Conservation (phyloP, 2,888 invertebrate species). For the Tipula helvola region DNA sequence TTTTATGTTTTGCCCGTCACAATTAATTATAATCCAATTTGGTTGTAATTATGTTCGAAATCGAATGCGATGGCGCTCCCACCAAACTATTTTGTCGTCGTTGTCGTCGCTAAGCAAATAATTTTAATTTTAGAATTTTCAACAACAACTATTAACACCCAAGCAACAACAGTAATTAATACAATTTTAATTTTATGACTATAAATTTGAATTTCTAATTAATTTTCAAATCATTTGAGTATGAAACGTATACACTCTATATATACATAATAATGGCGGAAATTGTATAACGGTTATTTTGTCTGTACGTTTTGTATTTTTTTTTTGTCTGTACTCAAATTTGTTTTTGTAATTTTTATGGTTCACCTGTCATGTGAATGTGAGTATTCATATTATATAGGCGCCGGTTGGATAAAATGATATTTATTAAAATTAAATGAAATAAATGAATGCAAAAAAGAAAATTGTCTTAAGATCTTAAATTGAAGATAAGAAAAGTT, state of each 20-base stretch:
- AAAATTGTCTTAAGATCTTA: background rate
- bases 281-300: background rate
- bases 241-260: background rate
- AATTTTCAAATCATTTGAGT: background rate
- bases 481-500: background rate
- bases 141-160: too few relatives aligned
- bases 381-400: background rate
- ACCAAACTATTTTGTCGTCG: background rate
- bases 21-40: background rate
- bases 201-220: background rate
- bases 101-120: background rate
- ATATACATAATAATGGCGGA: background rate
- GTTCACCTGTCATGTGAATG: slow-evolving; percentile 4
- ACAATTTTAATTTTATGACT: background rate
- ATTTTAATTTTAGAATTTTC: too few relatives aligned
- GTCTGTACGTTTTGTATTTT: background rate
- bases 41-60: background rate
- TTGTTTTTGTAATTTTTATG: background rate
- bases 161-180: background rate
- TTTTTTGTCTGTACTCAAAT: too few relatives aligned
- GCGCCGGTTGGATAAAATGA: background rate
- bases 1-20: background rate
- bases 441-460: background rate
- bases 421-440: background rate
- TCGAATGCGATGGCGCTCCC: background rate